Evolutionary conservation across 2,797 vertebrate genomes (phyloP).

Genomic region (Macrochelys suwanniensis): DNA sequence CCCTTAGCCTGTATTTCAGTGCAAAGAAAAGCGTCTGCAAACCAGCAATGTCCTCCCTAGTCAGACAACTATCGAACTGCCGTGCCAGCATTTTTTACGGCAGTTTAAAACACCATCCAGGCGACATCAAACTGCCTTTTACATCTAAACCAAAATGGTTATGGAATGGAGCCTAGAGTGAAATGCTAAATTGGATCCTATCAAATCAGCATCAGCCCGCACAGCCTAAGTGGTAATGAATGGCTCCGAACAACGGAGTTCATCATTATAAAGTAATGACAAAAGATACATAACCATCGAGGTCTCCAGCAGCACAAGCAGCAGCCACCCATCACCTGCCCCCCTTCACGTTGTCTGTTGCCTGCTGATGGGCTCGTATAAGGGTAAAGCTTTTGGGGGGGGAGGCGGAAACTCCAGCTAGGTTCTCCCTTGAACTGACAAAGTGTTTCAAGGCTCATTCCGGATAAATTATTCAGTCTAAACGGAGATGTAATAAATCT

Average conservation of each 20-base stretch:
- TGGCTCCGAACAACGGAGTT: conserved; percentile 72
- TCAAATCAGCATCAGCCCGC: conserved; percentile 81
- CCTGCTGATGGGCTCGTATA: conserved; percentile 34
- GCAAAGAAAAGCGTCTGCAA: conserved; percentile 6
- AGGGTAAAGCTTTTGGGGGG: conserved; percentile 37
- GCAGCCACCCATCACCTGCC: conserved; percentile 2
- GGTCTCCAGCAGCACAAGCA: conserved; percentile 47
- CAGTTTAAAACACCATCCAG: conserved; percentile 83
- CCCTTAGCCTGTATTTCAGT: not conserved
- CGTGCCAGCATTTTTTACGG: conserved; percentile 75
- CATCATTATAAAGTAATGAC: conserved; percentile 70
- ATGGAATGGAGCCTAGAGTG: conserved; percentile 83
- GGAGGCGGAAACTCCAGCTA: not conserved
- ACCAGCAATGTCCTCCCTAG: not conserved
- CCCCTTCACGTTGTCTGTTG: not conserved
- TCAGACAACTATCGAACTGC: conserved; percentile 47
- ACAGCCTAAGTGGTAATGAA: conserved; percentile 77
- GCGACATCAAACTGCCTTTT: conserved; percentile 79
- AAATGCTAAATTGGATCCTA: conserved; percentile 83
- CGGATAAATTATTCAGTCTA: conserved; percentile 71
- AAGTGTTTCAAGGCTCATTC: conserved; percentile 46
- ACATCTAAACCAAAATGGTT: conserved; percentile 79
- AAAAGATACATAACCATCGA: conserved; percentile 41
- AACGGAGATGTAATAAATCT: conserved; percentile 54
- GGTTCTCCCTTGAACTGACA: conserved; percentile 19